These are phyloP conservation scores for Xanthia togata DNA, from an alignment of 2,888 invertebrate genomes.

Conservation along the genomic window DNA sequence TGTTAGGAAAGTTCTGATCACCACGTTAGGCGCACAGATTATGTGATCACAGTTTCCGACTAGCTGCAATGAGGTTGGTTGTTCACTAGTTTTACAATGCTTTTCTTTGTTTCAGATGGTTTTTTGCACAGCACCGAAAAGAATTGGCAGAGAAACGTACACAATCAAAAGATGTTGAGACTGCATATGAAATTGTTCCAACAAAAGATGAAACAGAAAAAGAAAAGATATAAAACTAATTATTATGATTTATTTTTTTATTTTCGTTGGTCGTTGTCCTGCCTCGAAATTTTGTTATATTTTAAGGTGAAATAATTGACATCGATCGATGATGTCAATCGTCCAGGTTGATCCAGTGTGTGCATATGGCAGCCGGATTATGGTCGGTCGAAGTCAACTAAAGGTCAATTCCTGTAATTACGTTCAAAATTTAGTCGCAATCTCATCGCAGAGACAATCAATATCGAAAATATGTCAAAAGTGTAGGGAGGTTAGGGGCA, in stretches of 20 bases:
- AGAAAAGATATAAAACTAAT: conserved; percentile 30
- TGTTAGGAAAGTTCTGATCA: neutral
- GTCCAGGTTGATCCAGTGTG: neutral
- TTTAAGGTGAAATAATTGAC: neutral
- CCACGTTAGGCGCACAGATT: neutral
- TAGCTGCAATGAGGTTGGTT: neutral
- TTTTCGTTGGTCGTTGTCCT: neutral
- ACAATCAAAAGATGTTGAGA: conserved; percentile 58
- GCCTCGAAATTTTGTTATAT: neutral
- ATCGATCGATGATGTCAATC: neutral
- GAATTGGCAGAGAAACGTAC: conserved; percentile 70
- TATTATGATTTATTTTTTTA: neutral
- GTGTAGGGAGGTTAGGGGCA: too few relatives aligned
- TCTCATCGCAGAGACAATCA: too few relatives aligned
- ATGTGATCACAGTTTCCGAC: neutral
- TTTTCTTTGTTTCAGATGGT: conserved; percentile 78
- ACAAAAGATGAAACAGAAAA: conserved; percentile 55
- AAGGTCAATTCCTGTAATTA: neutral
- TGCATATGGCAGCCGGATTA: neutral
- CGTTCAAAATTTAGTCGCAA: too few relatives aligned
- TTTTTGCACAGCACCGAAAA: conserved; percentile 78
- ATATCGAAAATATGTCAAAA: too few relatives aligned
- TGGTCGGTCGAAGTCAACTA: neutral
- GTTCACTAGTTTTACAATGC: neutral
- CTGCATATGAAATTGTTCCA: conserved; percentile 42